phyloP scores from a whole-genome alignment of 35 echinoderm and acorn worm species.

The Apostichopus parvimensis region DNA sequence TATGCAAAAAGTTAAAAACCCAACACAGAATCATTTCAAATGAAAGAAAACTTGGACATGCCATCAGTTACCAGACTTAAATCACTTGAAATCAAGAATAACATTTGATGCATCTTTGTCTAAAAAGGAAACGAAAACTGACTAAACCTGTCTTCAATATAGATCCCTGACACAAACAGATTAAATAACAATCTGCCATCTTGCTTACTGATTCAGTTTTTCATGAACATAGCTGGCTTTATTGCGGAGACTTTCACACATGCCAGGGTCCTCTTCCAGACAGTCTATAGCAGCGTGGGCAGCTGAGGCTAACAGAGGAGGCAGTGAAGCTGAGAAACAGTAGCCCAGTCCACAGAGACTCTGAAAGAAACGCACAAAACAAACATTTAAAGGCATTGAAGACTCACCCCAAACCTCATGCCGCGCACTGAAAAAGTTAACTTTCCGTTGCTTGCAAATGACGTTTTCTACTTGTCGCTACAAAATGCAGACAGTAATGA shows the following conservation, averaged over 20 bases:
- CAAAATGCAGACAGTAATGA: too few relatives aligned
- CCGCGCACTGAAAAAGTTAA: too few relatives aligned
- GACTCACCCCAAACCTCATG: too few relatives aligned
- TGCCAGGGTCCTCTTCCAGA: constrained; percentile 72
- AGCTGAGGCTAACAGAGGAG: constrained; percentile 82
- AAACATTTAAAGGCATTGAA: too few relatives aligned
- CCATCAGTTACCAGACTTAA: too few relatives aligned
- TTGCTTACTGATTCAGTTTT: constrained; percentile 75
- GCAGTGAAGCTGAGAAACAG: constrained; percentile 97
- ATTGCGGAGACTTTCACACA: constrained; percentile 59
- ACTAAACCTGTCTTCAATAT: not conserved
- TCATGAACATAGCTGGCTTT: constrained; percentile 74
- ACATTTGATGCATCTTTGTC: not conserved
- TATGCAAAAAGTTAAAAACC: too few relatives aligned
- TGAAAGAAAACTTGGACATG: too few relatives aligned
- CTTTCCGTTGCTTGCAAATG: too few relatives aligned
- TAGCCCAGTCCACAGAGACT: constrained; percentile 87
- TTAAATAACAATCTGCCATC: not conserved
- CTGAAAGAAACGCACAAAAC: constrained; percentile 27
- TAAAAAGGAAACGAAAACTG: not conserved
- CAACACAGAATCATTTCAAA: too few relatives aligned
- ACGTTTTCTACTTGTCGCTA: too few relatives aligned
- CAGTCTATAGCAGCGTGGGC: constrained; percentile 74
- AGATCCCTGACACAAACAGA: too few relatives aligned
- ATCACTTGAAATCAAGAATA: not conserved